Conservation (phyloP, 1,140 invertebrate species). For the Micrasema minimum region DNA sequence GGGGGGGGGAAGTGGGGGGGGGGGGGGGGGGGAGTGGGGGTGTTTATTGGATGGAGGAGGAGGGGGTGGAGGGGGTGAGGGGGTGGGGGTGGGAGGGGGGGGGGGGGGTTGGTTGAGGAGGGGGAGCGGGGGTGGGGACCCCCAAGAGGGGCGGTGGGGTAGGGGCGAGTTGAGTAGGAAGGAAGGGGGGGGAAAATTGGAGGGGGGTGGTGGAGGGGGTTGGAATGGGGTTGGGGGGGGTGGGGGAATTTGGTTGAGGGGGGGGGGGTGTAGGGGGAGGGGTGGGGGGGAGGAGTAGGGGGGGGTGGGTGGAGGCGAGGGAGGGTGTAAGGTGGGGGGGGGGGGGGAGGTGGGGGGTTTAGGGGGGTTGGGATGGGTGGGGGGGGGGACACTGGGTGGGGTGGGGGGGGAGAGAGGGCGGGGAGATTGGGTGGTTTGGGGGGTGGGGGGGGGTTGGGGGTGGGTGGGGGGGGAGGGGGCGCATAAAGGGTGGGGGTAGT, state of each 20-base stretch:
- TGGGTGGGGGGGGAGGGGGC: slow-evolving; percentile 54
- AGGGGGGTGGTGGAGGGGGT: background rate
- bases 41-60: background rate
- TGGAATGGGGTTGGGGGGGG: background rate
- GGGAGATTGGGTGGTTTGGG: no score
- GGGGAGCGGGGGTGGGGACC: background rate
- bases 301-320: slow-evolving; percentile 32
- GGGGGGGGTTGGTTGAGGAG: no score
- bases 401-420: no score
- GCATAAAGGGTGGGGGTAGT: slow-evolving; percentile 47
- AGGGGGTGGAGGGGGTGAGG: no score
- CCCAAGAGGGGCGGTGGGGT: background rate
- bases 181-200: background rate
- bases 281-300: background rate
- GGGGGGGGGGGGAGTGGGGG: background rate
- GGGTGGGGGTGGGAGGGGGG: no score
- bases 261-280: background rate
- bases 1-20: no score
- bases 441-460: no score
- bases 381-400: slow-evolving; percentile 56
- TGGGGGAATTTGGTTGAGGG: background rate
- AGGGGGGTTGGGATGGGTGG: slow-evolving; percentile 55
- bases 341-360: no score
- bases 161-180: background rate
- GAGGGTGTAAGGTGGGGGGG: no score